A percentile compares a stretch with the other conserved stretches of the same genome.
These are phyloP conservation scores for Zootoca vivipara DNA, from an alignment of 2,113 vertebrate genomes.

Conservation along the genomic window DNA sequence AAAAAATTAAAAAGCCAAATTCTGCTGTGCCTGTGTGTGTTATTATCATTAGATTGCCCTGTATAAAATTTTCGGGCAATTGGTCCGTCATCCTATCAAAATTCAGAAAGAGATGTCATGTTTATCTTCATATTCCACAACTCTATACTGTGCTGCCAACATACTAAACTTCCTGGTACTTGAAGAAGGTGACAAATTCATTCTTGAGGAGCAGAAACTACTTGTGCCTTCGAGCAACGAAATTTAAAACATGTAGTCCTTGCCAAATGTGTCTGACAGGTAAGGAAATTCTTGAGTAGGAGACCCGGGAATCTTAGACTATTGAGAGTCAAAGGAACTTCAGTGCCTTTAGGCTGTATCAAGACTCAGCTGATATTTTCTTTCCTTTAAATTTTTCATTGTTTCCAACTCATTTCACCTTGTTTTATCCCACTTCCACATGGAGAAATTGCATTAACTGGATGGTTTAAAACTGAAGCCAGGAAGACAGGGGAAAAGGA, in stretches of 20 bases:
- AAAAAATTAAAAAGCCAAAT: not conserved
- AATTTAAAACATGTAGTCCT: constrained; percentile 32
- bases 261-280: constrained; percentile 34
- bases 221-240: constrained; percentile 16
- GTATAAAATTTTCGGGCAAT: not conserved
- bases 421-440: not conserved
- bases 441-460: not conserved
- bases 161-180: constrained; percentile 22
- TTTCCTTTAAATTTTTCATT: not conserved
- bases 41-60: not conserved
- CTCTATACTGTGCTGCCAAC: constrained; percentile 22
- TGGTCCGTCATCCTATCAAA: not conserved
- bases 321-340: not conserved
- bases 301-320: not conserved
- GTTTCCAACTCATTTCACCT: not conserved
- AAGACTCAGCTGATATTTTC: not conserved
- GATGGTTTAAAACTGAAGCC: accelerated
- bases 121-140: constrained; percentile 23
- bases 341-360: not conserved
- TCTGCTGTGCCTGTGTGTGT: too few species aligned
- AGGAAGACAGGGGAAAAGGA: not conserved
- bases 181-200: constrained; percentile 50
- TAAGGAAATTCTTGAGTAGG: not conserved
- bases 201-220: not conserved
- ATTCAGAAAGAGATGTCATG: constrained; percentile 12